phyloP scores from a whole-genome alignment of 23 tunicate species.

The Diplosoma virens region DNA sequence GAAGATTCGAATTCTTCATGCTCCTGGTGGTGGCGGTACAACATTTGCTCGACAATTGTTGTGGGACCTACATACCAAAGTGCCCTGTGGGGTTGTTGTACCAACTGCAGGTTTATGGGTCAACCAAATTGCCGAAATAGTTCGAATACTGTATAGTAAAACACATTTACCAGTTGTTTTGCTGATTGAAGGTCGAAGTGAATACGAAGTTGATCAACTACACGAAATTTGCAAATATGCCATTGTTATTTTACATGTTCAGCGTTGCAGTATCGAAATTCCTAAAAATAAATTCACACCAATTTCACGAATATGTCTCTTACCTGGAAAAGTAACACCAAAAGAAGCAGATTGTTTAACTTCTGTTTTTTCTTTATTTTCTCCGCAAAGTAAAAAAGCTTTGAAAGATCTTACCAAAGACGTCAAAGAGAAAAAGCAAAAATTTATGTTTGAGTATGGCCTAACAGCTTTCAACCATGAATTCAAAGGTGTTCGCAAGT shows the following conservation, averaged over 20 bases:
- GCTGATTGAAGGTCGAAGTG: slow-evolving; percentile 46
- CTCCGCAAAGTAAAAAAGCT: background rate
- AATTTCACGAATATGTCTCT: background rate
- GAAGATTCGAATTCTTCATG: slow-evolving; percentile 27
- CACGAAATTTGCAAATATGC: slow-evolving; percentile 31
- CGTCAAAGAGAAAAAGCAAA: background rate
- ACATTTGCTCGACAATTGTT: slow-evolving; percentile 53
- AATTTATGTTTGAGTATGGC: slow-evolving; percentile 50
- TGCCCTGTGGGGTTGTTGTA: slow-evolving; percentile 47
- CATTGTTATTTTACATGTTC: slow-evolving; percentile 25
- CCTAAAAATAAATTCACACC: background rate
- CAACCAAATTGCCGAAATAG: slow-evolving; percentile 20
- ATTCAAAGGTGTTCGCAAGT: slow-evolving; percentile 43
- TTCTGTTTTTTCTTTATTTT: background rate
- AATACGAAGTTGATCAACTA: slow-evolving; percentile 21
- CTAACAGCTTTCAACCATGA: slow-evolving; percentile 46
- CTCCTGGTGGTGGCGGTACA: slow-evolving; percentile 73
- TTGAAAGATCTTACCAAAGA: background rate
- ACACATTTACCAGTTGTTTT: slow-evolving; percentile 39
- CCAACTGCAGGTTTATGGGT: background rate
- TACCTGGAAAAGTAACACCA: slow-evolving; percentile 9
- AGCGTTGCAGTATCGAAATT: slow-evolving; percentile 2
- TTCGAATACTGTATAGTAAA: slow-evolving; percentile 8
- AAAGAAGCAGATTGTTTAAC: background rate
- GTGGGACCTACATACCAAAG: slow-evolving; percentile 40